These are phyloP conservation scores for Clarias fuscus DNA, from an alignment of 2,797 vertebrate species.

Conservation along the genomic window DNA sequence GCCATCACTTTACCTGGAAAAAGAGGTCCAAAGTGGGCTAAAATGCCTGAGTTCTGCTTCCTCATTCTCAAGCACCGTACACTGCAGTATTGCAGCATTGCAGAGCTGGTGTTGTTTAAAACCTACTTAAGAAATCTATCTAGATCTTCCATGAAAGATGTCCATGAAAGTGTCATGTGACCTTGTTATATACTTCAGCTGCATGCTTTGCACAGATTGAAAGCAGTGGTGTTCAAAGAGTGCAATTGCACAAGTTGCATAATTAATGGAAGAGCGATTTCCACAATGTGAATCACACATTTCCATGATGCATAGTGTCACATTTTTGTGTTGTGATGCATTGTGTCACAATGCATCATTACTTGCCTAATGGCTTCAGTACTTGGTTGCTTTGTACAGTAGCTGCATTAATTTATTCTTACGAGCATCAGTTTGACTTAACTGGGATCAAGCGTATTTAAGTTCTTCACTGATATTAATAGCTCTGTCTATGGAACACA, in stretches of 20 bases:
- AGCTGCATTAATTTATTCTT: neutral
- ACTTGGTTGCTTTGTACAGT: neutral
- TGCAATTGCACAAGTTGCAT: neutral
- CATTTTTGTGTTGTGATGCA: neutral
- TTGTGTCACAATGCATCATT: neutral
- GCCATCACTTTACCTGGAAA: neutral
- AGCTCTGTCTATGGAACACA: neutral
- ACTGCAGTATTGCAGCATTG: too few relatives aligned
- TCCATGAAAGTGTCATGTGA: neutral
- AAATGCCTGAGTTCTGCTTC: neutral
- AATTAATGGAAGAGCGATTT: neutral
- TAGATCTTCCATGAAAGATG: neutral
- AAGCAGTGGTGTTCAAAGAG: neutral
- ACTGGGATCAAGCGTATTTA: neutral
- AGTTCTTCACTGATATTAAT: neutral
- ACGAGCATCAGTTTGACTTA: too few relatives aligned
- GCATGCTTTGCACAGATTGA: neutral
- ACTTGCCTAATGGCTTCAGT: neutral
- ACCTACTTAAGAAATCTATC: neutral
- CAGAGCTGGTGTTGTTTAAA: neutral
- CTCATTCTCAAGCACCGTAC: neutral
- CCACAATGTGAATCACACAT: neutral
- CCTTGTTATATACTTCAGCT: neutral
- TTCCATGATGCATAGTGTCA: neutral
- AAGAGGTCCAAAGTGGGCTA: neutral